These are phyloP conservation scores for Antheraea pernyi DNA, from an alignment of 1,140 invertebrate species.

Conservation along the genomic window DNA sequence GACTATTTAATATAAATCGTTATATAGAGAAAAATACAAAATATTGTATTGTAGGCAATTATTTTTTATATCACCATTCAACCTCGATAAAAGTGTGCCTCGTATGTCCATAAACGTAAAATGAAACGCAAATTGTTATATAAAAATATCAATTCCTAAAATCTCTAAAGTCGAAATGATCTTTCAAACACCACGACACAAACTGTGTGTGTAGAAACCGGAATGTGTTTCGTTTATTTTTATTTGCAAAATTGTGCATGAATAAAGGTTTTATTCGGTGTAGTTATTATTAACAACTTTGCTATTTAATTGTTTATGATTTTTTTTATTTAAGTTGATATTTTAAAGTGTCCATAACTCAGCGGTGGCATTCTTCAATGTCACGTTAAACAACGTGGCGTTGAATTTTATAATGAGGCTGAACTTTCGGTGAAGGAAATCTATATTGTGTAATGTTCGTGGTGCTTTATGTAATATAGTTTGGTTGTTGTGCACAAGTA, in stretches of 20 bases:
- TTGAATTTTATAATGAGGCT: neutral
- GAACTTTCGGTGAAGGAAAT: neutral
- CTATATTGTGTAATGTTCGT: too few relatives aligned
- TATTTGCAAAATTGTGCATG: neutral
- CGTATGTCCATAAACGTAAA: neutral
- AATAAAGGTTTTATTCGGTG: neutral
- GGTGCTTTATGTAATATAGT: too few relatives aligned
- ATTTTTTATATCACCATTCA: constrained; percentile 3
- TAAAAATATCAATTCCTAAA: neutral
- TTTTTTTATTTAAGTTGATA: neutral
- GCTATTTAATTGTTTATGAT: neutral
- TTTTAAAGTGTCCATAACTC: neutral
- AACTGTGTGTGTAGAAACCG: neutral
- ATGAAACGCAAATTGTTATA: neutral
- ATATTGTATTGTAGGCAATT: neutral
- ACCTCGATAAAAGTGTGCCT: constrained; percentile 14
- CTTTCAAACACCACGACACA: neutral
- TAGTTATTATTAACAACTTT: neutral
- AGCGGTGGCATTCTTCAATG: neutral
- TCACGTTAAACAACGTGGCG: neutral
- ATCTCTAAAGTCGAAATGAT: neutral
- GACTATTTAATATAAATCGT: neutral
- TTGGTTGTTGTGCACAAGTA: too few relatives aligned
- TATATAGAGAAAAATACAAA: neutral
- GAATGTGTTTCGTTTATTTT: neutral